A percentile compares a stretch with the other conserved stretches of the same genome.
Evolutionary conservation across 2,797 vertebrate genomes (phyloP).

Genomic region (Saxicola maurus): DNA sequence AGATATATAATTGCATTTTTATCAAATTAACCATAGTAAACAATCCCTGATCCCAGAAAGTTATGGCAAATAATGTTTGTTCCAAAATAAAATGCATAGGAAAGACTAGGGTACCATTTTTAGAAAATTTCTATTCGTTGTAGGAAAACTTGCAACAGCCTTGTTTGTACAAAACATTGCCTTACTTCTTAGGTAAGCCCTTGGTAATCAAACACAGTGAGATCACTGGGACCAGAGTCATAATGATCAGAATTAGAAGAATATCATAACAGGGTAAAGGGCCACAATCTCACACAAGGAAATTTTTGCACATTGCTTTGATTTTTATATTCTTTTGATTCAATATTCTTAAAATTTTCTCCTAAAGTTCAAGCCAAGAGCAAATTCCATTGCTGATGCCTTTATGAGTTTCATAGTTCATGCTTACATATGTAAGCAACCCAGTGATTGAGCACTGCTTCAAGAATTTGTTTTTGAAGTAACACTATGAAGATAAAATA

Average conservation of each 20-base stretch:
- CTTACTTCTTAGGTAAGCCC: not conserved
- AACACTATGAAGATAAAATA: not conserved
- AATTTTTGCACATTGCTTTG: not conserved
- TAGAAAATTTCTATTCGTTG: not conserved
- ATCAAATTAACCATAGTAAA: not conserved
- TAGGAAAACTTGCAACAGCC: not conserved
- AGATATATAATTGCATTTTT: not conserved
- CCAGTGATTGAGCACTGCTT: not conserved
- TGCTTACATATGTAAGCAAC: not conserved
- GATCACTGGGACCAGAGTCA: not conserved
- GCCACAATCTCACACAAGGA: not conserved
- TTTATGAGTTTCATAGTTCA: not conserved
- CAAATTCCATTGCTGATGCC: not conserved
- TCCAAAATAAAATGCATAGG: not conserved
- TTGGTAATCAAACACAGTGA: not conserved
- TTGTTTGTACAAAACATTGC: not conserved
- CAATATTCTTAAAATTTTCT: not conserved
- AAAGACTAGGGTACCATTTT: not conserved
- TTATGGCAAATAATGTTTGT: not conserved
- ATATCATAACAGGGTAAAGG: not conserved
- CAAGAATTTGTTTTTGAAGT: not conserved
- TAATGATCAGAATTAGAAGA: not conserved
- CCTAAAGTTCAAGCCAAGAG: not conserved
- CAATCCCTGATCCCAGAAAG: not conserved
- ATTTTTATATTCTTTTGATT: not conserved